Evolutionary conservation across 2,888 invertebrate species (phyloP), one percentile per base, ranked within the genome.

Genomic region (Drosophila colorata): DNA sequence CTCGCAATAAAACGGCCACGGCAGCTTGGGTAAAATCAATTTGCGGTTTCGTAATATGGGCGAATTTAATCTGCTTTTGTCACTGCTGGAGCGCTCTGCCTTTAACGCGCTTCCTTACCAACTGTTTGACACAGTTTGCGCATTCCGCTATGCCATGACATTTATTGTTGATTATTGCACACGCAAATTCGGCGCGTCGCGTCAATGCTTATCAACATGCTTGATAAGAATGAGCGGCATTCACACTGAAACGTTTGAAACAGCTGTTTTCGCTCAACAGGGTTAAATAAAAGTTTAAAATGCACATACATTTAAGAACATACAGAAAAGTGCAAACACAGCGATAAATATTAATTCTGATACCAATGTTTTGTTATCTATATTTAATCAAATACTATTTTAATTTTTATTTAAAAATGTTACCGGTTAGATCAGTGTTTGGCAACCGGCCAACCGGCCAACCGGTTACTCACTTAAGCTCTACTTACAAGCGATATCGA

Each of bases 91-190:
- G 56, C 67, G 61, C 56, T 61, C 35, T 53, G 52, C 51, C 40
- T 52, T 69, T 59, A 73, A 49, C 57, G 69, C 64, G 74, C 74
- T 74, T 75, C 78, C 74, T 74, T 69, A 57, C 65, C 63, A 84
- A 77, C 69, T 63, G 68, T 69, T 86, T 88, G 88, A 83, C 83
- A 83, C 80, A 85, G 69, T 86, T 83, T 70, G 60, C 16, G 52
- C 49, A 57, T 65, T 72, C 53, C 51, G 47, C 58, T 71, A 37
- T 69, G 25, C 33, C 86, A 67, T 85, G 71, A 71, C 83, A 79
- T 87, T 86, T 87, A 87, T 87, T 86, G 83, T 87, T 83, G 86
- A 83, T 86, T 85, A 56, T 72, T 72, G 53, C 67, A 59, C 85
- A 74, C 64, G 60, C 63, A 37, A 35, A 49, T 78, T 68, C 78